Evolutionary conservation across 2,797 vertebrate species (phyloP).

Genomic region (Myotis daubentonii): DNA sequence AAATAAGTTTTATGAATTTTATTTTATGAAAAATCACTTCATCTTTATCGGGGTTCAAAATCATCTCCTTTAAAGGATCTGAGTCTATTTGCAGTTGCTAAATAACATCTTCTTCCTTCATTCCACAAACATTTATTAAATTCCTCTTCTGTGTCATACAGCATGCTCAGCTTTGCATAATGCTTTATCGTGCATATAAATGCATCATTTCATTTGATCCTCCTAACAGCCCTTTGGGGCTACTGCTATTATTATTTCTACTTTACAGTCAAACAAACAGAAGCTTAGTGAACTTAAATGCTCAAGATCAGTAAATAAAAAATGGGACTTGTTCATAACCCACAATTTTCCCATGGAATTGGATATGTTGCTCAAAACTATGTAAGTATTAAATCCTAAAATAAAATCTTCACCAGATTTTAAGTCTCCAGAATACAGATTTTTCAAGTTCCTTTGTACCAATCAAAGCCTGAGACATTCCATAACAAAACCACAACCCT

Average conservation of each 20-base stretch:
- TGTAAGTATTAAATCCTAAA: conserved; percentile 60
- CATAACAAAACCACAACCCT: conserved; percentile 52
- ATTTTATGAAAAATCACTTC: conserved; percentile 37
- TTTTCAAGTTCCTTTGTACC: conserved; percentile 61
- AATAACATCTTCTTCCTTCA: conserved; percentile 24
- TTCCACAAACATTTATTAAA: not conserved
- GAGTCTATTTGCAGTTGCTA: conserved; percentile 24
- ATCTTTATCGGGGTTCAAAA: conserved; percentile 50
- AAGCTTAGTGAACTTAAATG: conserved; percentile 47
- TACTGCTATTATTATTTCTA: conserved; percentile 53
- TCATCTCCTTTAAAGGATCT: not conserved
- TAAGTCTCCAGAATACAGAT: conserved; percentile 51
- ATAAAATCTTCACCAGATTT: conserved; percentile 72
- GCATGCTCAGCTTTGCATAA: not conserved
- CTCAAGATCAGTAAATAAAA: conserved; percentile 53
- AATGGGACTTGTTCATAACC: conserved; percentile 35
- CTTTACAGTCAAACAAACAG: conserved; percentile 58
- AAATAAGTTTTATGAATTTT: conserved; percentile 46
- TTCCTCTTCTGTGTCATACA: not conserved
- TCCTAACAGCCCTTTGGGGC: not conserved
- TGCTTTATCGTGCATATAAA: not conserved
- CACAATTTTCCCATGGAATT: conserved; percentile 50
- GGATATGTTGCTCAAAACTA: conserved; percentile 61
- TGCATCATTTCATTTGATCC: not conserved
- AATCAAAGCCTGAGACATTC: conserved; percentile 47